Evolutionary conservation across 2,113 vertebrate species (phyloP).

Genomic region (Erinaceus europaeus): DNA sequence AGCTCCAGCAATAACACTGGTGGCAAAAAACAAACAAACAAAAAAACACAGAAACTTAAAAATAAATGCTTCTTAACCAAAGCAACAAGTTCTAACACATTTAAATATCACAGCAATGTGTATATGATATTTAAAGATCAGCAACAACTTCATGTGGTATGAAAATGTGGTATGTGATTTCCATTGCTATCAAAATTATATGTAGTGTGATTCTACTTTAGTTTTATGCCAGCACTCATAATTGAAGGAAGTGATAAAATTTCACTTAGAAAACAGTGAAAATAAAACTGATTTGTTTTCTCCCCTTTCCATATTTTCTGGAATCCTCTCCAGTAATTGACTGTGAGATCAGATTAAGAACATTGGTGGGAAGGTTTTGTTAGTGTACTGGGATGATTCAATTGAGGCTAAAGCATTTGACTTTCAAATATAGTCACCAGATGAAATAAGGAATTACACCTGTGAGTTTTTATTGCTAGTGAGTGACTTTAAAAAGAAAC

Average conservation of each 20-base stretch:
- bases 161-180: conserved; percentile 22
- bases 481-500: conserved; percentile 25
- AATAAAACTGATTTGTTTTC: neutral
- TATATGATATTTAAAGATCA: conserved; percentile 26
- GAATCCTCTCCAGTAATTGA: neutral
- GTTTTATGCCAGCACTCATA: neutral
- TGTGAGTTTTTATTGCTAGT: neutral
- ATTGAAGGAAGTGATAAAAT: neutral
- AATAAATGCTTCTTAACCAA: conserved; percentile 18
- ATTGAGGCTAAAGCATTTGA: neutral
- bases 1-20: neutral
- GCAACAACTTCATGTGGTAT: neutral
- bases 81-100: conserved; percentile 12
- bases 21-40: neutral
- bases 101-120: neutral
- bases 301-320: neutral
- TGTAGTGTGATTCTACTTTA: neutral
- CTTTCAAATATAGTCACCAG: neutral
- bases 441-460: no score
- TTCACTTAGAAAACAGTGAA: neutral
- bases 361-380: neutral
- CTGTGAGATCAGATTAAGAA: conserved; percentile 24
- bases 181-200: conserved; percentile 26
- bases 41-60: conserved; percentile 18
- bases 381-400: neutral